These are phyloP conservation scores for Astur gentilis DNA, from an alignment of 2,113 vertebrate species.

Conservation along the genomic window DNA sequence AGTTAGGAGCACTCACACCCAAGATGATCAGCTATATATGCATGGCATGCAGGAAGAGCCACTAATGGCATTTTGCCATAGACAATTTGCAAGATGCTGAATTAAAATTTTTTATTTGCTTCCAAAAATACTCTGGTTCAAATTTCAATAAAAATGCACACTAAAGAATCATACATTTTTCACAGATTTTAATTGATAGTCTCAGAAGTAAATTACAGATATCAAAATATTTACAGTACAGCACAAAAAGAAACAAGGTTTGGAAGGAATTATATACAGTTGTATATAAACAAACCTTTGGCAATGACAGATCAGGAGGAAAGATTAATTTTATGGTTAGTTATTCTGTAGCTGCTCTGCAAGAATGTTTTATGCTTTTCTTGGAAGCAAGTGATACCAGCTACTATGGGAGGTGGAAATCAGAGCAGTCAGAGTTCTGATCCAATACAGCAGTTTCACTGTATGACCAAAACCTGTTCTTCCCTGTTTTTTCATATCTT, in stretches of 20 bases:
- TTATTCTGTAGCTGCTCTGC: not conserved
- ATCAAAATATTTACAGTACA: not conserved
- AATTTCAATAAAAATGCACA: not conserved
- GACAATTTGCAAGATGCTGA: not conserved
- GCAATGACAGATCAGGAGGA: not conserved
- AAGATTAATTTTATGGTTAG: not conserved
- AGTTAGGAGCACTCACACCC: not conserved
- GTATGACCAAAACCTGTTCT: not conserved
- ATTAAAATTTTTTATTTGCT: not conserved
- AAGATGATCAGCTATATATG: not conserved
- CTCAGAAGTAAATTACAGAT: not conserved
- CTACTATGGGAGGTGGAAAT: not conserved
- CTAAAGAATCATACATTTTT: not conserved
- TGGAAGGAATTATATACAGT: not conserved
- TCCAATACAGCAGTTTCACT: not conserved
- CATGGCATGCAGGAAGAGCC: not conserved
- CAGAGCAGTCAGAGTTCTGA: not conserved
- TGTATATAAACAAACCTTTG: not conserved
- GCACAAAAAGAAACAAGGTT: not conserved
- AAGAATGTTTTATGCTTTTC: not conserved
- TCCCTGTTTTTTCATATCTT: not conserved
- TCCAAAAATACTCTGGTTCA: not conserved
- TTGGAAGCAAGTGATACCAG: not conserved
- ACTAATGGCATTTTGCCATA: not conserved
- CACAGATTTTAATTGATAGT: not conserved